Evolutionary conservation across 2,113 vertebrate genomes (phyloP).

Genomic region (Nestor notabilis): DNA sequence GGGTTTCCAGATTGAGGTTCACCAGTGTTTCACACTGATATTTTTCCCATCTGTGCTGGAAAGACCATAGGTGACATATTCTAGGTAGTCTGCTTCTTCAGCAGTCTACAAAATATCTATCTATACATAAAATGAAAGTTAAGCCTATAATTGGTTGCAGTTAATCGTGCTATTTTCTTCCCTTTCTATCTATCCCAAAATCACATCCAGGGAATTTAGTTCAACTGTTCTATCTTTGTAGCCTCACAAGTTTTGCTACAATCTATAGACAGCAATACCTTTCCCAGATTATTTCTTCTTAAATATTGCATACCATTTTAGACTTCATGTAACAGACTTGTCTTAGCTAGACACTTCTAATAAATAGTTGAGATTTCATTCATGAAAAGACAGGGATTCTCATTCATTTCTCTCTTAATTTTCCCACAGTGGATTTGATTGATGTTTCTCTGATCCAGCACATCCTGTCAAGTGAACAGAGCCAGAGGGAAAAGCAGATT

Average conservation of each 20-base stretch:
- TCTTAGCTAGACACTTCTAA: neutral
- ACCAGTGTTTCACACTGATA: neutral
- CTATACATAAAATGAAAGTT: neutral
- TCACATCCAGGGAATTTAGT: neutral
- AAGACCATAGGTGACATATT: neutral
- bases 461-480: conserved; percentile 27
- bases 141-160: neutral
- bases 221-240: neutral
- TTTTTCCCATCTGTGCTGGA: neutral
- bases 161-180: neutral
- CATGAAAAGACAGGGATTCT: neutral
- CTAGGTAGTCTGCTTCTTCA: neutral
- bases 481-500: neutral
- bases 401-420: neutral
- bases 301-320: neutral
- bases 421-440: conserved; percentile 76
- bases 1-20: neutral
- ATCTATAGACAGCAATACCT: neutral
- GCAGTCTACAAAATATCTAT: neutral
- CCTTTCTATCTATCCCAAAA: neutral
- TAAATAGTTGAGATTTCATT: neutral
- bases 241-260: neutral
- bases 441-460: conserved; percentile 65
- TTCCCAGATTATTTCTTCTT: neutral
- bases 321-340: neutral